Conservation (phyloP, 64 coral and sea anemone genomes). For the Montipora capricornis region DNA sequence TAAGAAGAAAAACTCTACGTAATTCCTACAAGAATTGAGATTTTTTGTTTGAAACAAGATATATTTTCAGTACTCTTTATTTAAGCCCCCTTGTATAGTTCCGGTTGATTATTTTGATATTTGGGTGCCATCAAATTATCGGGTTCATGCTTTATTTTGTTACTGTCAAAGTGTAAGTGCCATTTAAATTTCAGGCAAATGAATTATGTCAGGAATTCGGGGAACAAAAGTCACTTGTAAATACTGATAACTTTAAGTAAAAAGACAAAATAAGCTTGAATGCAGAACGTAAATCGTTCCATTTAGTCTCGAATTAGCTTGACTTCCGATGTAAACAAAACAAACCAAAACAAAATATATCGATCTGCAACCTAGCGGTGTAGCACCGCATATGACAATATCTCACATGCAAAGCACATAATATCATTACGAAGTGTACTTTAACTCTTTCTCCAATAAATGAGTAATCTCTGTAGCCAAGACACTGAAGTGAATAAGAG, state of each 20-base stretch:
- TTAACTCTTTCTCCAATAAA: neutral
- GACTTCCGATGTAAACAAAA: constrained; percentile 43
- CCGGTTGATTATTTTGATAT: too few relatives aligned
- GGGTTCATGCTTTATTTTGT: neutral
- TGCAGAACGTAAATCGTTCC: neutral
- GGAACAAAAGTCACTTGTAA: neutral
- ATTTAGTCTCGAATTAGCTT: neutral
- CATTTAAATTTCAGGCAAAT: neutral
- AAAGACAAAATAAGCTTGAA: neutral
- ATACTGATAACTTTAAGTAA: neutral
- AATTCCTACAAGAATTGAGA: too few relatives aligned
- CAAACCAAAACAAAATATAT: neutral
- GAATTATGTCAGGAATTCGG: neutral
- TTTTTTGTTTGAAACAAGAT: too few relatives aligned
- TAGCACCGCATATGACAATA: too few relatives aligned
- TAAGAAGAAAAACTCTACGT: too few relatives aligned
- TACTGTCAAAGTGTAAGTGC: neutral
- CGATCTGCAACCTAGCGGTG: neutral
- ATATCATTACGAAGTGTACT: neutral
- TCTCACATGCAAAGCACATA: too few relatives aligned
- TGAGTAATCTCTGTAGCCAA: neutral
- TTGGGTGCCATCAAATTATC: neutral
- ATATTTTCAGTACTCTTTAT: too few relatives aligned
- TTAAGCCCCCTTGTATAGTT: too few relatives aligned
- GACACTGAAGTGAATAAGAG: neutral